Base-by-base conservation (phyloP, 2,113 vertebrate genomes). In the Eublepharis macularius region DNA sequence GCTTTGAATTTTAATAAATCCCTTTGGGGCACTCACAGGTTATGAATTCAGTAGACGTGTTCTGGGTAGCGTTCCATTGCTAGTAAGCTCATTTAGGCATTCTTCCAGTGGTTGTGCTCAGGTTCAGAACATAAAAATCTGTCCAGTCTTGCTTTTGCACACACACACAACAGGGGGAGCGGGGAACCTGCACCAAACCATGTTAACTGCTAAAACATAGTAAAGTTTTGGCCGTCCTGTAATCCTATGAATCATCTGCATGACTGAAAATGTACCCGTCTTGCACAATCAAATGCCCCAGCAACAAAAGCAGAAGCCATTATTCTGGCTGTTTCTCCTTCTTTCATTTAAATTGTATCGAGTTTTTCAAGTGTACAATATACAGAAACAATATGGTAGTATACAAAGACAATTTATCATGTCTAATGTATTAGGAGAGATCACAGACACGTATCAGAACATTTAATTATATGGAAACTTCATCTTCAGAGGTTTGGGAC, bases 1-100 rank as follows among this genome's bases (percentile, higher is more conserved):
- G 86, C 92, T 94, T 81, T 92, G 95, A 95, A 95, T 96, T 95
- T 94, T 83, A 96, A 94, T 92, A 92, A 94, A 87, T 86, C 87
- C 85, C 93, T 95, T 87, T 82, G 93, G 90, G 90, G 80, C 87
- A 92, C 68, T 65, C 89, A 86, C 91, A 94, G 89, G 86, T 92
- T 94, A 89, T 87, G 86, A 96, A 95, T 79, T 93, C 81, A 93
- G 85, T 89, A 89, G 87, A 83, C 6, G 51, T 85, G 81, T 87
- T 84, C 81, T 65, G 21, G 29, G 81, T 73, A 32, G 39, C 45
- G 80, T 93, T 88, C 78, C 47, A 77, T 83, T 81, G 65, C 32
- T n/a, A 86, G 3, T 76, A 82, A 34, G 76, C 16, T 87, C 70
- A 81, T 90, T 91, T 80, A 92, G 84, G 45, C 39, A 73, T 47